Percentiles rank a stretch among this genome's conserved stretches.
phyloP scores from a whole-genome alignment of 2,113 vertebrate genomes.

The Colistium nudipinnis region DNA sequence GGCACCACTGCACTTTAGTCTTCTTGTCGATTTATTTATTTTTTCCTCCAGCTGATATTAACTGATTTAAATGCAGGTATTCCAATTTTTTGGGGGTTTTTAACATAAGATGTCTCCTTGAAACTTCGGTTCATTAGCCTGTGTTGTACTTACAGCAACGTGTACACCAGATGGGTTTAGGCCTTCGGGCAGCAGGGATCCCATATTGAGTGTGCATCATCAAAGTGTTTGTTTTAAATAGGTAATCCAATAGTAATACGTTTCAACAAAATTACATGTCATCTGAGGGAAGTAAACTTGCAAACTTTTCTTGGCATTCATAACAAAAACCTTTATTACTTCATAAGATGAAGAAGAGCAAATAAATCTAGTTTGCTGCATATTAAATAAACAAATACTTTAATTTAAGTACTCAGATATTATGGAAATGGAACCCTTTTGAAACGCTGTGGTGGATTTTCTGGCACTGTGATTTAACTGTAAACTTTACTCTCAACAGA shows the following conservation, averaged over 20 bases:
- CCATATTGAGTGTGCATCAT: neutral
- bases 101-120: neutral
- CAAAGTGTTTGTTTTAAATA: neutral
- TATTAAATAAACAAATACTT: neutral
- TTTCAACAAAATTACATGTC: too few species aligned
- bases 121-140: neutral
- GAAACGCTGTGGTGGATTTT: constrained; percentile 6
- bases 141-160: neutral
- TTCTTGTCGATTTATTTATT: constrained; percentile 7
- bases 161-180: constrained; percentile 35
- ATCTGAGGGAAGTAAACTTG: neutral
- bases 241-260: neutral
- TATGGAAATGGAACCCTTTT: neutral
- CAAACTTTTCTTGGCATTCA: neutral
- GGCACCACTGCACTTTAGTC: constrained; percentile 26
- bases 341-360: neutral
- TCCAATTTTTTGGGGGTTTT: constrained; percentile 1
- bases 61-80: constrained; percentile 1
- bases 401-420: neutral
- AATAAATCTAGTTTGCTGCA: neutral
- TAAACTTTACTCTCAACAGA: constrained; percentile 50
- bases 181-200: constrained; percentile 38
- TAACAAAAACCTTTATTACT: constrained; percentile 1
- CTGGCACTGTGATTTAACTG: constrained; percentile 17
- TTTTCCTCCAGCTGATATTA: neutral